A percentile compares a stretch with the other conserved stretches of the same genome.
phyloP scores from a whole-genome alignment of 1,140 invertebrate species.

The Trichomalopsis sarcophagae region DNA sequence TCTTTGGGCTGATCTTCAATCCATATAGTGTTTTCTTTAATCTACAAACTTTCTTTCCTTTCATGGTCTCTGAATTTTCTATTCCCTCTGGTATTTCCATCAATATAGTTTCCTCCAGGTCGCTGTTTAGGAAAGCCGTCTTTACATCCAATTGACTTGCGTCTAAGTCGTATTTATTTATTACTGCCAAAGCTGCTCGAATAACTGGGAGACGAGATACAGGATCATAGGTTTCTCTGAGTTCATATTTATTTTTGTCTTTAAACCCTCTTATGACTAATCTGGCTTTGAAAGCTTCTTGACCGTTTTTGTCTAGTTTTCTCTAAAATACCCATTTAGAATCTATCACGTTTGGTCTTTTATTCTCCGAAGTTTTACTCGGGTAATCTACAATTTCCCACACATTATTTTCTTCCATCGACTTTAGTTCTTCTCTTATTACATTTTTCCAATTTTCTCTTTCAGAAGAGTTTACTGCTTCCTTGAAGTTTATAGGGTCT shows the following conservation, averaged over 20 bases:
- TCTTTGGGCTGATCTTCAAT: slow-evolving; percentile 38
- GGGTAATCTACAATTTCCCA: slow-evolving; percentile 35
- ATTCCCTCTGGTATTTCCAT: slow-evolving; percentile 15
- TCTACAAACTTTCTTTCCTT: slow-evolving; percentile 34
- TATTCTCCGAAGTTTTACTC: not conserved
- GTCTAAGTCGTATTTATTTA: slow-evolving; percentile 51
- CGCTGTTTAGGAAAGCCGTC: slow-evolving; percentile 68
- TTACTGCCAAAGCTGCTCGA: slow-evolving; percentile 41
- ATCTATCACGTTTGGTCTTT: slow-evolving; percentile 20
- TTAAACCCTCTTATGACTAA: too few relatives aligned
- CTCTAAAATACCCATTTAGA: slow-evolving; percentile 43
- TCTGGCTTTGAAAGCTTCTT: slow-evolving; percentile 49
- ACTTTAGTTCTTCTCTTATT: slow-evolving; percentile 14
- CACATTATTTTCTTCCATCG: slow-evolving; percentile 41
- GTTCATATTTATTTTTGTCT: slow-evolving; percentile 57
- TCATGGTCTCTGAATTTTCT: slow-evolving; percentile 19
- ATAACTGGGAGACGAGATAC: slow-evolving; percentile 61
- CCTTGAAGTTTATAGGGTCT: not conserved
- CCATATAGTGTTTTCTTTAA: slow-evolving; percentile 48
- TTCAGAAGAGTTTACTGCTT: slow-evolving; percentile 40
- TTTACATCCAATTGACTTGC: slow-evolving; percentile 67
- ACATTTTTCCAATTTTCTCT: not conserved
- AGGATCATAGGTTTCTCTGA: slow-evolving; percentile 51
- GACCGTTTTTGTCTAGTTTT: not conserved
- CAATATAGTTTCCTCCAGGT: slow-evolving; percentile 63